Evolutionary conservation across 2,113 vertebrate genomes (phyloP).

Genomic region (Amphilophus citrinellus): DNA sequence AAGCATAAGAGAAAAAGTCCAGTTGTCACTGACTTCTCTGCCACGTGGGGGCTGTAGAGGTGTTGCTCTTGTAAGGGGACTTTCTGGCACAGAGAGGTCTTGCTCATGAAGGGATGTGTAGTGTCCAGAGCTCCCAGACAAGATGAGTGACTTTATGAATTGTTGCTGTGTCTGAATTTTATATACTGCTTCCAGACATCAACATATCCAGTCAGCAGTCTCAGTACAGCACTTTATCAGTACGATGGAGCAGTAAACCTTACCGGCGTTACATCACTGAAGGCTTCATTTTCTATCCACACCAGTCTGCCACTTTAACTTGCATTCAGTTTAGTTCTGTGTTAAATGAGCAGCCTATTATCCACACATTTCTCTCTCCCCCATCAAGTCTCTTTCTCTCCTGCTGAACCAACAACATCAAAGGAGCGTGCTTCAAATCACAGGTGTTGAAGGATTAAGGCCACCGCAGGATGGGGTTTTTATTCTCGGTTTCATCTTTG

Average conservation of each 20-base stretch:
- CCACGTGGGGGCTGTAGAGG: conserved; percentile 4
- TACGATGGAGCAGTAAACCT: conserved; percentile 37
- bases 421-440: conserved; percentile 76
- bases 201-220: conserved; percentile 33
- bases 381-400: conserved; percentile 60
- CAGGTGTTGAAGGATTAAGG: conserved; percentile 84
- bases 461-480: conserved; percentile 72
- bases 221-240: conserved; percentile 32
- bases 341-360: conserved; percentile 44
- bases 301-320: conserved; percentile 33
- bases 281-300: conserved; percentile 16
- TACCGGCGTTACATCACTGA: conserved; percentile 4
- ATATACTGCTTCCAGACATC: conserved; percentile 31
- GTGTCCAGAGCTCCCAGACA: conserved; percentile 2
- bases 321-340: conserved; percentile 42
- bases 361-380: conserved; percentile 42
- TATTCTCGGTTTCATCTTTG: conserved; percentile 78
- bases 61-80: background rate
- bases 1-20: background rate
- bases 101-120: background rate
- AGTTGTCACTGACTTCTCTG: background rate
- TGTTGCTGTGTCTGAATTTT: conserved; percentile 27
- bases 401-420: conserved; percentile 72
- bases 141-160: conserved; percentile 35
- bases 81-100: background rate